Evolutionary conservation across 2,113 vertebrate genomes (phyloP), one percentile per base, ranked within the genome.

Genomic region (Chauna torquata): DNA sequence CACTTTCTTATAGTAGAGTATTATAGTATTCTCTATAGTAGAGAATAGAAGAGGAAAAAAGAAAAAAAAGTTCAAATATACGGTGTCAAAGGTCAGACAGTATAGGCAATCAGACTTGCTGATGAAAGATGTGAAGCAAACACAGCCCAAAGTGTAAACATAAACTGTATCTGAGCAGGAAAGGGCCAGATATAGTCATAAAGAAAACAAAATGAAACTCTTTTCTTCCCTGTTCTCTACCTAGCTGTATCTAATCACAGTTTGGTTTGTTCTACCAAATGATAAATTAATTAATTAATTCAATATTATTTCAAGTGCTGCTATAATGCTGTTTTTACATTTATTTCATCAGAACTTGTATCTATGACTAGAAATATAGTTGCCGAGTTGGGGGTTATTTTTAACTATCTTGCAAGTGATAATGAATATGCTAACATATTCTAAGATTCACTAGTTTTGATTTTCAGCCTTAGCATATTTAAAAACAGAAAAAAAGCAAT

Each of bases 301-400:
- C 20, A 23, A 13, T 57, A 27, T 70, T 88, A 62, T 82, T 92
- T 93, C 25, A 44, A 55, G 47, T 25, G 32, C 30, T 90, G 55
- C 17, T 9, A 75, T 92, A 90, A 83, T 88, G 65, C 61, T 74
- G 75, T 65, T 88, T 89, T 92, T 74, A 15, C 57, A 65, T 89
- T 81, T 86, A 68, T 82, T 87, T 87, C 38, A 54, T 27, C 5
- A 70, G 57, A 82, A 85, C 18, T 61, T 82, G 2, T 52, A 28
- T 57, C 36, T 66, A 17, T 86, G 30, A 72, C 44, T 42, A 80
- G 74, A 95, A 89, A 91, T 69, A 75, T 3, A 91, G 69, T 68
- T 91, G 81, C 36, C 52, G 50, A 58, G 15, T 85, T 91, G 30
- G 69, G 16, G 18, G 25, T 93, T 90, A 91, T 94, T 91, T 95